Evolutionary conservation across 2,797 vertebrate species (phyloP).

Genomic region (Cryptoprocta ferox): DNA sequence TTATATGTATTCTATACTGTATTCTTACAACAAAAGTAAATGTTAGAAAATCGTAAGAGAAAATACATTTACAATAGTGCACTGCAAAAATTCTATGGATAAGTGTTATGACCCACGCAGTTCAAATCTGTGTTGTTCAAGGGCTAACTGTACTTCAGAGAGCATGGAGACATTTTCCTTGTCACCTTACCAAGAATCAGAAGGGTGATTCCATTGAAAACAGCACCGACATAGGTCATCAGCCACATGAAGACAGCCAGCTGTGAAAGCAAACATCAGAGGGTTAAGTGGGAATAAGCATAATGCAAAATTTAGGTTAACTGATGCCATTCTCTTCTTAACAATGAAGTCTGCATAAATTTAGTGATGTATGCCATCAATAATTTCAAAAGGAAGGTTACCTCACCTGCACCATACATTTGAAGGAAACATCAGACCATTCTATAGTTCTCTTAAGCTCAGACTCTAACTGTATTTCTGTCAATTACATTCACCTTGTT

Average conservation of each 20-base stretch:
- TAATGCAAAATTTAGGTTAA: background rate
- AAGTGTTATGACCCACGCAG: background rate
- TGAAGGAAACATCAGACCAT: background rate
- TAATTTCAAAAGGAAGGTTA: background rate
- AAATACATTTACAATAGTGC: background rate
- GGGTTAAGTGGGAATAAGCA: conserved; percentile 19
- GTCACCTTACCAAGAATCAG: conserved; percentile 93
- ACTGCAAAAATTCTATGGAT: background rate
- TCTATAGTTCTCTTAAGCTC: background rate
- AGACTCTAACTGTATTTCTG: background rate
- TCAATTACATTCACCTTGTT: background rate
- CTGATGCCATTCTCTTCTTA: background rate
- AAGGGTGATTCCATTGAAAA: conserved; percentile 96
- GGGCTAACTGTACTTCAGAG: background rate
- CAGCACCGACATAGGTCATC: conserved; percentile 94
- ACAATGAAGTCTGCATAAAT: background rate
- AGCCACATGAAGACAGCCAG: conserved; percentile 96
- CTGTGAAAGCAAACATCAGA: conserved; percentile 81
- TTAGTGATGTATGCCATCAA: background rate
- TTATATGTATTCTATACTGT: background rate
- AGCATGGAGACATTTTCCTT: background rate
- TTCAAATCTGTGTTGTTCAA: background rate
- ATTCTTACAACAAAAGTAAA: background rate
- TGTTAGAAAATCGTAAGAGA: background rate
- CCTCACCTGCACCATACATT: background rate